Evolutionary conservation across 2,113 vertebrate genomes (phyloP).

Genomic region (Ibidorhyncha struthersii): DNA sequence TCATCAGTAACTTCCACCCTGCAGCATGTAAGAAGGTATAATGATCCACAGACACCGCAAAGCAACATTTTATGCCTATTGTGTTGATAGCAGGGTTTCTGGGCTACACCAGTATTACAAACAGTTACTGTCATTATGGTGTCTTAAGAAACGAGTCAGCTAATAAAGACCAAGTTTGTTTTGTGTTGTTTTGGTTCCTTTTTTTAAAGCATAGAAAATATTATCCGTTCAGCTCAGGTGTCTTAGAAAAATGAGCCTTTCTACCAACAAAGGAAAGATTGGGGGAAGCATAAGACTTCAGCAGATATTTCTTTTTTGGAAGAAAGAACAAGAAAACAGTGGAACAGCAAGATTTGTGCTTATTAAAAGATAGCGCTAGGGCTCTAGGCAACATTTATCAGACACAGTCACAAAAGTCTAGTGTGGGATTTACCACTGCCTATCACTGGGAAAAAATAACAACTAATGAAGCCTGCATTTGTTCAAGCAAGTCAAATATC

Average conservation of each 20-base stretch:
- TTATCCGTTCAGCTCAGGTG: background rate
- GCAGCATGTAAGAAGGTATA: background rate
- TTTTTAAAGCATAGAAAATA: background rate
- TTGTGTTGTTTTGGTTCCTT: background rate
- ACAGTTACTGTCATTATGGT: background rate
- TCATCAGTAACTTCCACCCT: background rate
- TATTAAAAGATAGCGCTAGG: background rate
- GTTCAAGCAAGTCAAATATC: background rate
- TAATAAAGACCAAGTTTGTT: background rate
- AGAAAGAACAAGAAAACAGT: background rate
- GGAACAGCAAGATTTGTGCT: background rate
- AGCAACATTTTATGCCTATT: background rate
- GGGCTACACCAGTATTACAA: background rate
- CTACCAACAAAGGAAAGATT: background rate
- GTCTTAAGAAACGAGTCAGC: background rate
- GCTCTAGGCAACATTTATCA: constrained; percentile 19
- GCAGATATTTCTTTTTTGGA: background rate
- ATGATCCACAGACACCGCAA: background rate
- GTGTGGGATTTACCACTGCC: constrained; percentile 6
- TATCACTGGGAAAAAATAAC: background rate
- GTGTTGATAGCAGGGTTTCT: constrained; percentile 8
- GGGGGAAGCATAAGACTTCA: background rate
- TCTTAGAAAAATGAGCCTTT: background rate
- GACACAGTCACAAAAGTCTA: background rate
- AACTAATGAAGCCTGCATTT: background rate